Conservation (phyloP, 2,888 invertebrate genomes). For the Eupeodes luniger region DNA sequence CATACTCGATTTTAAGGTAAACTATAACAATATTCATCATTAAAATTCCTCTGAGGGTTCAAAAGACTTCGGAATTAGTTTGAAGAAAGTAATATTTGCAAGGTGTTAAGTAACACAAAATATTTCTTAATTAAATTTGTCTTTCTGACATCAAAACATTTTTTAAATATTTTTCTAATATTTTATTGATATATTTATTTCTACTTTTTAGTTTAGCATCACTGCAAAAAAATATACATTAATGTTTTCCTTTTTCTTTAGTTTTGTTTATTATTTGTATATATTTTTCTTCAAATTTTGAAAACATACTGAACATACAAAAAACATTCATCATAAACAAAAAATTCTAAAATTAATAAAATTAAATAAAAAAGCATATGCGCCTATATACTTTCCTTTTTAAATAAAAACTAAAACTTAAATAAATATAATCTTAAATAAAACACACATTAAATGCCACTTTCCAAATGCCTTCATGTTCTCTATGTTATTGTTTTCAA, state of each 20-base stretch:
- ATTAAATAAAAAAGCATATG: constrained; percentile 54
- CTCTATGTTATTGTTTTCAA: constrained; percentile 74
- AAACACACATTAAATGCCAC: constrained; percentile 71
- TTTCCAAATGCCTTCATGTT: constrained; percentile 76
- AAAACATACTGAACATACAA: constrained; percentile 74
- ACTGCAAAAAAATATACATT: neutral
- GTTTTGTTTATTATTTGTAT: neutral
- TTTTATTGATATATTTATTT: neutral
- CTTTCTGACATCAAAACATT: too few relatives aligned
- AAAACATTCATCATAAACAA: constrained; percentile 63
- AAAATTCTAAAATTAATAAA: constrained; percentile 57
- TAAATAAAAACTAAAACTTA: constrained; percentile 63
- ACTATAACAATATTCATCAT: too few relatives aligned
- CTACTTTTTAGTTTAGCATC: constrained; percentile 4
- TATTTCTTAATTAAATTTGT: too few relatives aligned
- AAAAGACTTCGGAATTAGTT: too few relatives aligned
- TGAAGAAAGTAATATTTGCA: too few relatives aligned
- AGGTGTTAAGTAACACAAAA: too few relatives aligned
- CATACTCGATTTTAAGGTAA: too few relatives aligned
- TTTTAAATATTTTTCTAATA: neutral
- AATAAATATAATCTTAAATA: constrained; percentile 66
- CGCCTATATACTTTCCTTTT: constrained; percentile 46
- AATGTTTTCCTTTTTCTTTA: neutral
- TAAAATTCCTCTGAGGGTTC: too few relatives aligned
- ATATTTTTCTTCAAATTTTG: constrained; percentile 4